Conservation (phyloP, 1,140 invertebrate genomes). For the Sycophaga agraensis region DNA sequence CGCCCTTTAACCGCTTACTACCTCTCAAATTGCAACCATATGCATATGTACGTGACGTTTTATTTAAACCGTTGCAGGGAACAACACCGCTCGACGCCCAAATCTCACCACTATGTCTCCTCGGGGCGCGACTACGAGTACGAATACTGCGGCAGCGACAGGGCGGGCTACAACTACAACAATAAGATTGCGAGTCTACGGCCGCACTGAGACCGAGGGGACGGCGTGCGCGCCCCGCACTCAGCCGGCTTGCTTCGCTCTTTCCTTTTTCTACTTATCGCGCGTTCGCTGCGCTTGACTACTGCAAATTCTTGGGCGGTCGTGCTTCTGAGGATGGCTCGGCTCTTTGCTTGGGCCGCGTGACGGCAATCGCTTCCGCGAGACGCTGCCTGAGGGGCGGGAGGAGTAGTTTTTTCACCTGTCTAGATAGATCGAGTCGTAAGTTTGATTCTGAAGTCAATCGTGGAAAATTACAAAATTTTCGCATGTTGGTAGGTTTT, state of each 20-base stretch:
- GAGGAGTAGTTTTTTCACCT: too few relatives aligned
- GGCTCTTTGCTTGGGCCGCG: background rate
- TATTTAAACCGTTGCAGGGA: constrained; percentile 3
- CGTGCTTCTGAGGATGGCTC: background rate
- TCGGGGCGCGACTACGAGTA: constrained; percentile 23
- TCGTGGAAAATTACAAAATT: too few relatives aligned
- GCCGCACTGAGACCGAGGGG: constrained; percentile 13
- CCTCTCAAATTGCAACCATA: too few relatives aligned
- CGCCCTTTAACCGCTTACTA: too few relatives aligned
- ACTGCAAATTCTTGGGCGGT: constrained; percentile 21
- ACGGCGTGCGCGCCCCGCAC: background rate
- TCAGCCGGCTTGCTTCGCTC: background rate
- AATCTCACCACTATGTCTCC: constrained; percentile 22
- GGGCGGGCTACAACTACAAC: constrained; percentile 25
- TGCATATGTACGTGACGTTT: too few relatives aligned
- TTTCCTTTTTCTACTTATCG: background rate
- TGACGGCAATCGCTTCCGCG: too few relatives aligned
- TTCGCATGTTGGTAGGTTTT: too few relatives aligned
- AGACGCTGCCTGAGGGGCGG: too few relatives aligned
- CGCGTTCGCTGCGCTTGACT: background rate
- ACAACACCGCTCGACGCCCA: constrained; percentile 25
- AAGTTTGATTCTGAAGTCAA: too few relatives aligned
- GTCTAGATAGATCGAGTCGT: too few relatives aligned
- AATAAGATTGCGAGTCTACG: constrained; percentile 16
- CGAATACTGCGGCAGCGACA: constrained; percentile 16